Conservation (phyloP, 1,140 invertebrate species). For the Hesperophylax magnus region DNA sequence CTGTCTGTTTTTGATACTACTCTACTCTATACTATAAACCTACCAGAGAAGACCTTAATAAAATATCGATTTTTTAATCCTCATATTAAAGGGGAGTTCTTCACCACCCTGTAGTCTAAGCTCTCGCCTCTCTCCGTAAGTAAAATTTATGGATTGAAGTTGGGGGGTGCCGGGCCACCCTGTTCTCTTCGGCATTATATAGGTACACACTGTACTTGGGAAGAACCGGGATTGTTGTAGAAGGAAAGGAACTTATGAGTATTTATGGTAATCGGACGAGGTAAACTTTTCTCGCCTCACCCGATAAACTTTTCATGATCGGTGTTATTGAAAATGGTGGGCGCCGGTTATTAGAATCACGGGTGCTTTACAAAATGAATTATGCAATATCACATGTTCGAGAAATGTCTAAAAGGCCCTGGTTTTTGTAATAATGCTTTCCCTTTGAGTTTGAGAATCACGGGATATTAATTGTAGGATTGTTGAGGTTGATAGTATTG, state of each 20-base stretch:
- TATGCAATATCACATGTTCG: too few species aligned
- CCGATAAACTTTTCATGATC: constrained; percentile 10
- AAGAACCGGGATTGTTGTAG: neutral
- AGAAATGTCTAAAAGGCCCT: too few species aligned
- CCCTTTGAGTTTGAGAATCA: too few species aligned
- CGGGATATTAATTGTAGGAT: too few species aligned
- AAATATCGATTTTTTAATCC: neutral
- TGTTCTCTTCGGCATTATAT: too few species aligned
- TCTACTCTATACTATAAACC: too few species aligned
- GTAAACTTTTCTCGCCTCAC: neutral
- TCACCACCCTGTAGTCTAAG: neutral
- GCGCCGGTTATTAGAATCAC: too few species aligned
- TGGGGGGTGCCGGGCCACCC: neutral
- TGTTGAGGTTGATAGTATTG: too few species aligned
- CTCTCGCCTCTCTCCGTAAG: constrained; percentile 5
- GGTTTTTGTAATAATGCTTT: too few species aligned
- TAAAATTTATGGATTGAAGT: constrained; percentile 27
- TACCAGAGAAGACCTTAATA: neutral
- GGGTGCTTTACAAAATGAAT: too few species aligned
- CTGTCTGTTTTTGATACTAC: too few species aligned
- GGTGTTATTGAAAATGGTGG: neutral
- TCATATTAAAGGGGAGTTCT: neutral
- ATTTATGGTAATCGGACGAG: constrained; percentile 19
- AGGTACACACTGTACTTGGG: neutral
- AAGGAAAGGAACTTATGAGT: constrained; percentile 30